Conservation (phyloP, 2,797 vertebrate genomes). For the Arnoldichthys spilopterus region DNA sequence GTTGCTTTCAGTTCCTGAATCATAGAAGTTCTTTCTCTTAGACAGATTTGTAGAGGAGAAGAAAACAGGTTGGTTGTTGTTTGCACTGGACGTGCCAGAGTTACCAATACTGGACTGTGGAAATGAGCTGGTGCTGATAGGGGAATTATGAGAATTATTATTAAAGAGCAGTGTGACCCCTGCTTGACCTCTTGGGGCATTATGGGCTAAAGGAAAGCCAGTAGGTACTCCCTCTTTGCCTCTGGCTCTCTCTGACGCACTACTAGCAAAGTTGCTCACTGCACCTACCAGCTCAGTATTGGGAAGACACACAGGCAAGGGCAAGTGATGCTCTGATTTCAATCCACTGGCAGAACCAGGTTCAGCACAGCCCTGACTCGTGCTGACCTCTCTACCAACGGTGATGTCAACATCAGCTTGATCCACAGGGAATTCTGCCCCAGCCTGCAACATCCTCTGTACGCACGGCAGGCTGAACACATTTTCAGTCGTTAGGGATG, state of each 20-base stretch:
- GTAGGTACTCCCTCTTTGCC: slow-evolving; percentile 46
- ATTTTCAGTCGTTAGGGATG: slow-evolving; percentile 82
- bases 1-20: slow-evolving; percentile 65
- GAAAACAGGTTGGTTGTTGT: slow-evolving; percentile 65
- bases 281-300: slow-evolving; percentile 52
- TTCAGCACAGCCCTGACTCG: slow-evolving; percentile 56
- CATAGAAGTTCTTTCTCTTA: slow-evolving; percentile 83
- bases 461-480: slow-evolving; percentile 84
- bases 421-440: slow-evolving; percentile 68
- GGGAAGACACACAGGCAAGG: slow-evolving; percentile 55
- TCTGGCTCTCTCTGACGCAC: slow-evolving; percentile 53
- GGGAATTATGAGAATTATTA: slow-evolving; percentile 57
- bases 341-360: slow-evolving; percentile 28
- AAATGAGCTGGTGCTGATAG: slow-evolving; percentile 31
- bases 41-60: slow-evolving; percentile 70
- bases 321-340: slow-evolving; percentile 55
- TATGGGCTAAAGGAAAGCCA: slow-evolving; percentile 40
- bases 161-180: slow-evolving; percentile 69
- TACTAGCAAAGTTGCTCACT: slow-evolving; percentile 24
- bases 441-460: slow-evolving; percentile 79
- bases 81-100: slow-evolving; percentile 48
- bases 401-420: slow-evolving; percentile 69
- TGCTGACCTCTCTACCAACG: slow-evolving; percentile 71
- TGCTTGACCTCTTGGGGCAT: slow-evolving; percentile 57
- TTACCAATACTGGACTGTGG: slow-evolving; percentile 40